Evolutionary conservation across 35 echinoderm and acorn worm species (phyloP).

Genomic region (Hemicentrotus pulcherrimus): DNA sequence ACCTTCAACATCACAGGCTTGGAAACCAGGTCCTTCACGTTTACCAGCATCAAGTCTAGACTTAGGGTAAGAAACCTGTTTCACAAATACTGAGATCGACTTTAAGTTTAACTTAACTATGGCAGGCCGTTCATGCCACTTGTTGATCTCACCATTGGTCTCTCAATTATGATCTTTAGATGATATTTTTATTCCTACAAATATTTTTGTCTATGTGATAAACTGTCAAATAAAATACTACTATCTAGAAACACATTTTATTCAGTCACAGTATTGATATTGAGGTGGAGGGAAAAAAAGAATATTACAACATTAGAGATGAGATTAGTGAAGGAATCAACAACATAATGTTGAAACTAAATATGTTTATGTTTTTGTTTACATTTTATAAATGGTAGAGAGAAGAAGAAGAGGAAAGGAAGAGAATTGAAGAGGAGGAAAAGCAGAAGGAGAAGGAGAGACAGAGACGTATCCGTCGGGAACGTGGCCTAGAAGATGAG

Average conservation of each 20-base stretch:
- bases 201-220: too few species aligned
- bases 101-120: too few species aligned
- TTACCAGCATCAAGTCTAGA: slow-evolving; percentile 94
- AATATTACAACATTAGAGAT: too few species aligned
- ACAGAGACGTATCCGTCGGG: slow-evolving; percentile 69
- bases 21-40: slow-evolving; percentile 57
- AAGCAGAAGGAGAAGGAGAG: slow-evolving; percentile 75
- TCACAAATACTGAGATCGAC: too few species aligned
- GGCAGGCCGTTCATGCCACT: too few species aligned
- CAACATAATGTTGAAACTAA: neutral
- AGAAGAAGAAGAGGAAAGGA: slow-evolving; percentile 86
- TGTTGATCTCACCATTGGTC: too few species aligned
- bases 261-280: too few species aligned
- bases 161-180: too few species aligned
- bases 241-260: too few species aligned
- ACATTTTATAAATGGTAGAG: slow-evolving; percentile 52
- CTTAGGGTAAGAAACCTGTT: slow-evolving; percentile 77
- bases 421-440: slow-evolving; percentile 78
- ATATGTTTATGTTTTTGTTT: neutral
- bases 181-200: too few species aligned
- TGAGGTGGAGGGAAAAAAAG: too few species aligned
- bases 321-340: neutral
- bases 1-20: slow-evolving; percentile 86
- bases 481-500: slow-evolving; percentile 92
- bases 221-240: too few species aligned